Conservation (phyloP, 2,113 vertebrate species). For the Nematolebias whitei region DNA sequence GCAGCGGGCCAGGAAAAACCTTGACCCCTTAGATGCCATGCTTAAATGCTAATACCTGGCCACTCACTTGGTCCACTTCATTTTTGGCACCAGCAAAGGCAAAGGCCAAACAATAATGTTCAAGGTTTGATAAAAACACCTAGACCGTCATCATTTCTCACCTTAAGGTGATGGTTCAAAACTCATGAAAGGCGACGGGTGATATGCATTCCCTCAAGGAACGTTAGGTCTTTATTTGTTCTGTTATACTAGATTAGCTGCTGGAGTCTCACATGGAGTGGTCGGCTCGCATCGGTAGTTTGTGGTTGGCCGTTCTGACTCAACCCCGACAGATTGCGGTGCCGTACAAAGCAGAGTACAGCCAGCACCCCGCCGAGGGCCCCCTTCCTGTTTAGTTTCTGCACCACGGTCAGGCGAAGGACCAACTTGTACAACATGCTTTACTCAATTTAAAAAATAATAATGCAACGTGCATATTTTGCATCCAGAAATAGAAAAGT, state of each 20-base stretch:
- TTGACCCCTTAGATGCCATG: constrained; percentile 69
- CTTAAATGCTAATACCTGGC: constrained; percentile 76
- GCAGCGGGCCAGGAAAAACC: constrained; percentile 79
- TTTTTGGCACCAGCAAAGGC: constrained; percentile 39
- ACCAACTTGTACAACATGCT: constrained; percentile 46
- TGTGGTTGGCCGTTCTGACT: constrained; percentile 70
- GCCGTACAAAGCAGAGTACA: constrained; percentile 53
- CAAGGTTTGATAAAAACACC: too few relatives aligned
- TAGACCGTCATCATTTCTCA: too few relatives aligned
- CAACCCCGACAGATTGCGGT: constrained; percentile 75
- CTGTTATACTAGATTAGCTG: constrained; percentile 81
- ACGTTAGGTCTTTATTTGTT: constrained; percentile 22
- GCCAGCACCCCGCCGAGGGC: constrained; percentile 38
- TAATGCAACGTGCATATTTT: constrained; percentile 56
- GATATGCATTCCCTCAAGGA: too few relatives aligned
- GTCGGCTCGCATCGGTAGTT: constrained; percentile 64
- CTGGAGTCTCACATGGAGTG: constrained; percentile 74
- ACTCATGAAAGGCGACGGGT: too few relatives aligned
- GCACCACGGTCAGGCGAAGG: constrained; percentile 37
- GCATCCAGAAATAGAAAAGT: constrained; percentile 56
- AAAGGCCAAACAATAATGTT: too few relatives aligned
- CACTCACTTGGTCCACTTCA: constrained; percentile 71
- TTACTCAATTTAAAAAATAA: constrained; percentile 18
- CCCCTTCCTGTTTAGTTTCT: constrained; percentile 37
- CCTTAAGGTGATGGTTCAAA: too few relatives aligned